Percentiles rank a stretch among this genome's conserved stretches.
These are phyloP conservation scores for Ctenodactylus gundi DNA, from an alignment of 2,113 vertebrate genomes.

Conservation along the genomic window DNA sequence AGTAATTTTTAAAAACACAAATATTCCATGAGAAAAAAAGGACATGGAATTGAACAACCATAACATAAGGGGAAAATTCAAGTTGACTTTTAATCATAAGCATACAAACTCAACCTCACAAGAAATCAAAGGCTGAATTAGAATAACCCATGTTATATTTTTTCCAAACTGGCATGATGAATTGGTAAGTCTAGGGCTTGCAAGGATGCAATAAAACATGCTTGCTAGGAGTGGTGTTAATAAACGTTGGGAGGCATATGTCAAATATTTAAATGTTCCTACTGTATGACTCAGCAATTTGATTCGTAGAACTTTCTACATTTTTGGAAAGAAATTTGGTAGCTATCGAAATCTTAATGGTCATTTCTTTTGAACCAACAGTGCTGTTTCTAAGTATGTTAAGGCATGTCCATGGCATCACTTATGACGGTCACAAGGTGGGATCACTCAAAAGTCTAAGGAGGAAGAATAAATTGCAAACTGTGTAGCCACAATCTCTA, in stretches of 20 bases:
- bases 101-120: neutral
- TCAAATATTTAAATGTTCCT: neutral
- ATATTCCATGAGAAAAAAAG: neutral
- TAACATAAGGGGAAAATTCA: neutral
- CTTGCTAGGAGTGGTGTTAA: neutral
- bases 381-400: neutral
- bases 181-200: neutral
- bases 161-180: neutral
- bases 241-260: neutral
- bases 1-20: neutral
- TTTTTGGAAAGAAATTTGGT: neutral
- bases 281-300: neutral
- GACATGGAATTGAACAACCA: neutral
- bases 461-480: neutral
- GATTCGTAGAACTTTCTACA: neutral
- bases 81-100: neutral
- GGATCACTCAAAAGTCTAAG: neutral
- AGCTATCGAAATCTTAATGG: neutral
- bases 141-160: neutral
- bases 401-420: neutral
- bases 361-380: neutral
- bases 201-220: neutral
- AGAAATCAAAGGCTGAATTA: neutral
- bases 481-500: neutral
- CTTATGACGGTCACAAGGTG: neutral